phyloP scores from a whole-genome alignment of 2,888 invertebrate genomes.

The Steinernema scapterisci region DNA sequence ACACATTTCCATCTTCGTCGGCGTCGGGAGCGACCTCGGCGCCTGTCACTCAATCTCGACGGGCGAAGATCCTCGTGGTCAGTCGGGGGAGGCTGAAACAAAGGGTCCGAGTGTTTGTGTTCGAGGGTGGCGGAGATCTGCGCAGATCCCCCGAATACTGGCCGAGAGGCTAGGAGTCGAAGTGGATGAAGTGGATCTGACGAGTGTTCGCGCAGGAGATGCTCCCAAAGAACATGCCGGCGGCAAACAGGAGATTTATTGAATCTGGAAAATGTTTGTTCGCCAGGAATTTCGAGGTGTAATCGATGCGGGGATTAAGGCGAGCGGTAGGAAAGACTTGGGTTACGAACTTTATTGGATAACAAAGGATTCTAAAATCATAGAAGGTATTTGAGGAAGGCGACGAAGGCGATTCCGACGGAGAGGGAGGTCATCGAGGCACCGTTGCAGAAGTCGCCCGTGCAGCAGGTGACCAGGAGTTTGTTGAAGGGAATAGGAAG shows the following conservation, averaged over 20 bases:
- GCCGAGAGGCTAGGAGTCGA: background rate
- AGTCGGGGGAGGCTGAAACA: background rate
- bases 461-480: background rate
- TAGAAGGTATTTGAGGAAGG: background rate
- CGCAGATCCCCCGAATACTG: conserved; percentile 15
- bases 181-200: background rate
- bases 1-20: conserved; percentile 18
- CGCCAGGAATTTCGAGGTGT: background rate
- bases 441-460: background rate
- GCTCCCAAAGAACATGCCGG: conserved; percentile 14
- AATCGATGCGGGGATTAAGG: background rate
- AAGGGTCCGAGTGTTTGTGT: background rate
- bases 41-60: background rate
- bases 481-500: too few species aligned
- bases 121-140: background rate
- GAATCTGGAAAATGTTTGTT: background rate
- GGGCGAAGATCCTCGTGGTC: background rate
- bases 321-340: too few species aligned
- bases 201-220: background rate
- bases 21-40: background rate
- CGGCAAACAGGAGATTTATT: background rate
- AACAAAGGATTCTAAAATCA: too few species aligned
- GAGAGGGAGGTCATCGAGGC: background rate
- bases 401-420: background rate
- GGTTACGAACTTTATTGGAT: too few species aligned